Conservation (phyloP, 1,140 invertebrate genomes). For the Camponotus floridanus region DNA sequence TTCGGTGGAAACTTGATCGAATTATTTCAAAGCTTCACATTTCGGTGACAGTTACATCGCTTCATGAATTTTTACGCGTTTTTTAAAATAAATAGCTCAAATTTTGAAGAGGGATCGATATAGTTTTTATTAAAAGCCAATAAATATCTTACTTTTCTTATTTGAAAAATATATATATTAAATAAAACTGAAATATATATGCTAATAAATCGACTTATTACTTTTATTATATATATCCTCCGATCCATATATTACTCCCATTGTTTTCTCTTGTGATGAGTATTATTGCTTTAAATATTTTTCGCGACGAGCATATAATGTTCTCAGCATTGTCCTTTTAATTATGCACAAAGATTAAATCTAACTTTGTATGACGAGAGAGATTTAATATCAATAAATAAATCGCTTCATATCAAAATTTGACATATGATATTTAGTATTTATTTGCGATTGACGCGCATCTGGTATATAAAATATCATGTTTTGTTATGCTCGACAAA, state of each 20-base stretch:
- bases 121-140: background rate
- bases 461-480: background rate
- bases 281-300: background rate
- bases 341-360: background rate
- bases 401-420: slow-evolving; percentile 26
- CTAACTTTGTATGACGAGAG: background rate
- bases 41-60: background rate
- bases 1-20: slow-evolving; percentile 26
- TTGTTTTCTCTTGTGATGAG: background rate
- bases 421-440: slow-evolving; percentile 27
- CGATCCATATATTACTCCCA: too few relatives aligned
- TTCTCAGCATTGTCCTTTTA: background rate
- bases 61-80: background rate
- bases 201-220: background rate
- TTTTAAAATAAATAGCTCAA: background rate
- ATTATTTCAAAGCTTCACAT: slow-evolving; percentile 46
- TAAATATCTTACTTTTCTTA: background rate
- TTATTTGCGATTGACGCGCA: slow-evolving; percentile 2
- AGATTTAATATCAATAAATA: slow-evolving; percentile 22
- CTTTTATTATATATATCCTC: background rate
- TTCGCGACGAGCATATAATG: background rate
- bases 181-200: too few relatives aligned
- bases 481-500: background rate
- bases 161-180: background rate
- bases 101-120: background rate